These are phyloP conservation scores for Trichonephila inaurata DNA, from an alignment of 1,140 invertebrate species.

Conservation along the genomic window DNA sequence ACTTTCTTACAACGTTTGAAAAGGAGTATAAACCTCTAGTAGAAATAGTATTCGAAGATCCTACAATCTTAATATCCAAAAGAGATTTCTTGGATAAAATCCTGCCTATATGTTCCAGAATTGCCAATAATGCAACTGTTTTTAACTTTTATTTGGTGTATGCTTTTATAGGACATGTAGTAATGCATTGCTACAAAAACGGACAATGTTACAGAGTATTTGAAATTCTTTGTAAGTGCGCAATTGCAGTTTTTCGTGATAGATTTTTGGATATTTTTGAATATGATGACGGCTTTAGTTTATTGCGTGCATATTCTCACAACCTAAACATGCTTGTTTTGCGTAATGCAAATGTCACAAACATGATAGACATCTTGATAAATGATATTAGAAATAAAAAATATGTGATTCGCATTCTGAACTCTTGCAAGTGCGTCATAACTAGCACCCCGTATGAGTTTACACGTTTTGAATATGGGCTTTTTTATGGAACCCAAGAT, in stretches of 20 bases:
- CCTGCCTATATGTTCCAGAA: neutral
- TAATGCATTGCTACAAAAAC: neutral
- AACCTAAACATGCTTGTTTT: neutral
- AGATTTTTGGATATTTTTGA: neutral
- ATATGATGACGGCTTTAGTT: neutral
- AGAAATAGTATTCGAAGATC: neutral
- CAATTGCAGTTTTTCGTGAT: neutral
- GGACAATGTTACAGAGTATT: neutral
- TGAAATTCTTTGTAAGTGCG: neutral
- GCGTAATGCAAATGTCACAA: neutral
- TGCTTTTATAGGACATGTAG: neutral
- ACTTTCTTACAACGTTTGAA: neutral
- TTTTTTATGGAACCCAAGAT: no score
- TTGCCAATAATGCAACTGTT: neutral
- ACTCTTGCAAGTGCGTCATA: neutral
- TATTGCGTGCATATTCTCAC: neutral
- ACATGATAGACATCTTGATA: neutral
- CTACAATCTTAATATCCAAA: neutral
- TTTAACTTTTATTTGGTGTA: neutral
- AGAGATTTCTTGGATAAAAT: neutral
- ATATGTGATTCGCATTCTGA: neutral
- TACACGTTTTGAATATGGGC: no score
- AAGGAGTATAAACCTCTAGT: neutral
- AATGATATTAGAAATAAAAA: neutral
- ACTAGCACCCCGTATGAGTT: neutral